Percentiles rank a stretch among this genome's conserved stretches.
phyloP scores from a whole-genome alignment of 2,797 vertebrate genomes.

The Mormyrops boulengeri region DNA sequence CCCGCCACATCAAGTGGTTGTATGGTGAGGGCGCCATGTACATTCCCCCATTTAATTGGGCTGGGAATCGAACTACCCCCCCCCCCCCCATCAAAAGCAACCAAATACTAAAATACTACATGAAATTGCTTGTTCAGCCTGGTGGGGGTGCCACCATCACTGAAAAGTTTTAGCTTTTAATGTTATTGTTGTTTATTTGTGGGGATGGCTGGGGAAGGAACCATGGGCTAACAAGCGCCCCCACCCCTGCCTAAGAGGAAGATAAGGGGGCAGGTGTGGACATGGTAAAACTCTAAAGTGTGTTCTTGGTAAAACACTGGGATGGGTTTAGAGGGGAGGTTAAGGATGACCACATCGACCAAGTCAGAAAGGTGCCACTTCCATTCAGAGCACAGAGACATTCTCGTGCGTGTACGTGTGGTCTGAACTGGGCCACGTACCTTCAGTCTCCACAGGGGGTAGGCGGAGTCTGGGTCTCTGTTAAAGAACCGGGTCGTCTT shows the following conservation, averaged over 20 bases:
- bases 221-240: background rate
- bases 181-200: slow-evolving; percentile 42
- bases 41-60: background rate
- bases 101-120: background rate
- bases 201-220: background rate
- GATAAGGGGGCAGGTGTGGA: background rate
- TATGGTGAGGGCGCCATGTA: slow-evolving; percentile 25
- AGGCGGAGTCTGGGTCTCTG: slow-evolving; percentile 92
- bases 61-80: background rate
- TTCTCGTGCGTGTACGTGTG: background rate
- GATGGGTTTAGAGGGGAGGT: background rate
- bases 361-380: background rate
- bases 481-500: slow-evolving; percentile 99
- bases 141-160: background rate
- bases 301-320: background rate
- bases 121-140: background rate
- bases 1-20: slow-evolving; percentile 49
- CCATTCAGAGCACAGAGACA: background rate
- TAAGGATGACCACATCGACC: background rate
- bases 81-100: background rate
- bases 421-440: slow-evolving; percentile 50
- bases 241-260: background rate
- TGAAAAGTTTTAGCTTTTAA: background rate
- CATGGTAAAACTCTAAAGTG: background rate
- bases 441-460: slow-evolving; percentile 98